Conservation (phyloP, 2,113 vertebrate genomes). For the Neolamprologus toae region DNA sequence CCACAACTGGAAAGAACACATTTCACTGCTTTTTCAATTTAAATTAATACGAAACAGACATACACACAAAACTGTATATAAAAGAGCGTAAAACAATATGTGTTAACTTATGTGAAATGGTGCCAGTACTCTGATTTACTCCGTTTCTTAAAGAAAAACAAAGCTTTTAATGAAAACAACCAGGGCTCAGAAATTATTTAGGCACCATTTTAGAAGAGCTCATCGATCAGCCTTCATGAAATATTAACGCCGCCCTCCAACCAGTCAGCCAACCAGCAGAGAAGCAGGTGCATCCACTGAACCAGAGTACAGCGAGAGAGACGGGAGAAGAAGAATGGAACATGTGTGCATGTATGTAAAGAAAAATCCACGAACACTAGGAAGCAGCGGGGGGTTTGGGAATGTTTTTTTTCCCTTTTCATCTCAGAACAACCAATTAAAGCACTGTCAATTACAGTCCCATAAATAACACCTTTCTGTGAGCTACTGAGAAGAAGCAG, state of each 20-base stretch:
- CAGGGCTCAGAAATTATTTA: slow-evolving; percentile 25
- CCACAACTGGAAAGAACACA: background rate
- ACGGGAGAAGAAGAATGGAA: background rate
- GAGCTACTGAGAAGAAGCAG: background rate
- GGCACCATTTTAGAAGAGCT: slow-evolving; percentile 56
- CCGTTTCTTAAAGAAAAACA: background rate
- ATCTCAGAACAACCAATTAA: background rate
- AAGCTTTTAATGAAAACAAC: background rate
- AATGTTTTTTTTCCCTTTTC: background rate
- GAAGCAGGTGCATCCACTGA: slow-evolving; percentile 5
- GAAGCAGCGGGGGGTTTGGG: background rate
- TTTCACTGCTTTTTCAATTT: background rate
- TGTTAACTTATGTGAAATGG: background rate
- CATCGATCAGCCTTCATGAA: slow-evolving; percentile 61
- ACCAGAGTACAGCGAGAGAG: background rate
- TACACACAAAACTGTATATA: background rate
- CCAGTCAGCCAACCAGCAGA: slow-evolving; percentile 26
- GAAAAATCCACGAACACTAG: background rate
- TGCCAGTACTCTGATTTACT: background rate
- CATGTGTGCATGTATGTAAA: background rate
- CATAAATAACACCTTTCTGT: slow-evolving; percentile 38
- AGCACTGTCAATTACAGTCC: slow-evolving; percentile 15
- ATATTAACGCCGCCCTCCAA: slow-evolving; percentile 59
- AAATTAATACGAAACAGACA: background rate
- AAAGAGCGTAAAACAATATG: background rate